Base-by-base conservation (phyloP, 1,140 invertebrate genomes). In the Drosophila eugracilis region DNA sequence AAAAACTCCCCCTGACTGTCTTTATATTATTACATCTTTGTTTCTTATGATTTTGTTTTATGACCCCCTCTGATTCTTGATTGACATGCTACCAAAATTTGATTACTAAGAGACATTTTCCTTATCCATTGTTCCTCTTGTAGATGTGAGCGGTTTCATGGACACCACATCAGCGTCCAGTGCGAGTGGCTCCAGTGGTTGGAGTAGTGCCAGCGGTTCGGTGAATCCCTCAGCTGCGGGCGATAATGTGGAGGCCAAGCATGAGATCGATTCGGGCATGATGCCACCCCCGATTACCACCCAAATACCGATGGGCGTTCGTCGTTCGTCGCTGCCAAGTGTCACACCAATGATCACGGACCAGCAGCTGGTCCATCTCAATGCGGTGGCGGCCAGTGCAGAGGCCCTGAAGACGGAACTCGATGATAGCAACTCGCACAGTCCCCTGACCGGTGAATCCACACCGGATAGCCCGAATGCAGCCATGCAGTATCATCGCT, bases 381-480 rank as follows among this genome's bases (percentile, higher is more conserved):
- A 26, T 30, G 78, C 70, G 5, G 78, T 75, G 26, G 42, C n/a
- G 21, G 72, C 69, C 81, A 67, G 93, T 92, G 26, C 92, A 67
- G 44, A 76, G 92, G 42, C 92, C 89, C 54, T 96, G 15, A 96
- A 96, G 84, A 95, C 95, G 34, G 95, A 96, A 91, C 92, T 94
- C 1, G 95, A 96, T 78, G 95, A 96, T 59, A 94, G 93, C 59
- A 95, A 94, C 67, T 94, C 95, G 49, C 93, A 92, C 57, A 94
- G 93, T 41, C 91, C 94, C 22, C 65, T 92, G 5, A 92, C 92
- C 19, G 91, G 91, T 0, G 85, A 90, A 0, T 49, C 63, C 0
- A 91, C 88, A 15, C 77, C 84, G 3, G 77, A 73, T 21, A 88
- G 84, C 15, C 86, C 89, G 1, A 90, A 59, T 26, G 65, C 69